Evolutionary conservation across 2,888 invertebrate species (phyloP), one percentile per base, ranked within the genome.

Genomic region (Amblyjoppa fuscipennis): DNA sequence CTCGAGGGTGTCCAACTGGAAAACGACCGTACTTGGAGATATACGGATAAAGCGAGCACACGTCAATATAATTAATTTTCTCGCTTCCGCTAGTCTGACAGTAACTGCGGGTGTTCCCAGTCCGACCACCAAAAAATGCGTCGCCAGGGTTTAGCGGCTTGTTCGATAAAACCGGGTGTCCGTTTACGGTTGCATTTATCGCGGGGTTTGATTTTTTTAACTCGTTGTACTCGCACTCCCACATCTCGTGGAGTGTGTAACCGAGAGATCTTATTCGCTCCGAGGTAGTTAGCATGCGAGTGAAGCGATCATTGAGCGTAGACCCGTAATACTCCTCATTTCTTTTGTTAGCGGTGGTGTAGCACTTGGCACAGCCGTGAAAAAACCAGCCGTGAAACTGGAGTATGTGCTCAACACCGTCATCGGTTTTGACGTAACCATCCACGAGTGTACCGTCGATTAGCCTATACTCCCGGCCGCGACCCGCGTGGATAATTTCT

Each of bases 341-440:
- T 28, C 0, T 68, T n/a, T 7, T n/a, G 1, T 6, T 7, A 68
- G 25, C 69, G 25, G 11, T 20, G 49, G 49, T 53, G n/a, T n/a
- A 53, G n/a, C 53, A 49, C 53, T 6, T 53, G 5, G 16, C 16
- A 53, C 53, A 53, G 11, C 53, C 53, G 53, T 53, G 53, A 20
- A 20, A 20, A 20, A 20, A 0, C 20, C 20, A 20, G 20, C 20
- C 20, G 20, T 20, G 0, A n/a, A 53, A 53, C 49, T 49, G 20
- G 0, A n/a, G n/a, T n/a, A 53, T n/a, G n/a, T n/a, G n/a, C n/a
- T 6, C 38, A 38, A 38, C 25, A 49, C 20, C 41, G n/a, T 41
- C 69, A 16, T 11, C 16, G 9, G 41, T n/a, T 25, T 82, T 76
- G 38, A 64, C 69, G 76, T 69, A 86, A 1, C 81, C 83, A 38